Conservation (phyloP, 2,888 invertebrate species). For the Camptogramma bilineatum region DNA sequence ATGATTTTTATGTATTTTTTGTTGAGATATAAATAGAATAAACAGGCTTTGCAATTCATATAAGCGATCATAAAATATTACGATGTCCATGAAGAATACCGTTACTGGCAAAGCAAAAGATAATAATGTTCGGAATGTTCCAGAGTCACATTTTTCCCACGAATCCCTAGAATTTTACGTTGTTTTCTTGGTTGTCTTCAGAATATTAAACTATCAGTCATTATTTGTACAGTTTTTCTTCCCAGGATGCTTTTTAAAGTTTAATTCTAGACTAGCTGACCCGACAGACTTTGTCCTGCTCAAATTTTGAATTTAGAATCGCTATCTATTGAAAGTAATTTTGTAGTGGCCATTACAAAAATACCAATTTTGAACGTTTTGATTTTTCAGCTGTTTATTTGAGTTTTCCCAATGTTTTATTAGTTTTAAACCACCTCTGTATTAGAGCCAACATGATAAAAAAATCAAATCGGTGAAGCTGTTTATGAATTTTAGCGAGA, state of each 20-base stretch:
- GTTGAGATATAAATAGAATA: not conserved
- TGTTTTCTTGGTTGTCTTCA: constrained; percentile 9
- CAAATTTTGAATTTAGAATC: no score
- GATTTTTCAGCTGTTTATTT: no score
- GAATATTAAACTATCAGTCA: constrained; percentile 11
- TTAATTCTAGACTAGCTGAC: not conserved
- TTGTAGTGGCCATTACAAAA: no score
- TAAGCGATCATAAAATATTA: constrained; percentile 8
- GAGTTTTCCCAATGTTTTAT: no score
- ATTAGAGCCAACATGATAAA: no score
- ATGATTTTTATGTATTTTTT: not conserved
- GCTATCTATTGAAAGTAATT: no score
- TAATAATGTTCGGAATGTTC: constrained; percentile 4
- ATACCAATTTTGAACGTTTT: no score
- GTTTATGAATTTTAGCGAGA: no score
- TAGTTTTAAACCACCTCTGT: no score
- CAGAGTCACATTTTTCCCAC: constrained; percentile 6
- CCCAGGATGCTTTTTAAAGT: not conserved
- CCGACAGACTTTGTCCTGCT: no score
- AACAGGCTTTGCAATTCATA: constrained; percentile 4
- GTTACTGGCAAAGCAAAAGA: constrained; percentile 5
- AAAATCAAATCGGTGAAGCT: no score
- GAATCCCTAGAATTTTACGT: constrained; percentile 4
- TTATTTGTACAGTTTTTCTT: no score
- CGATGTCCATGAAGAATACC: constrained; percentile 4